Conservation (phyloP, 2,888 invertebrate species). For the Amphipyra tragopoginis region DNA sequence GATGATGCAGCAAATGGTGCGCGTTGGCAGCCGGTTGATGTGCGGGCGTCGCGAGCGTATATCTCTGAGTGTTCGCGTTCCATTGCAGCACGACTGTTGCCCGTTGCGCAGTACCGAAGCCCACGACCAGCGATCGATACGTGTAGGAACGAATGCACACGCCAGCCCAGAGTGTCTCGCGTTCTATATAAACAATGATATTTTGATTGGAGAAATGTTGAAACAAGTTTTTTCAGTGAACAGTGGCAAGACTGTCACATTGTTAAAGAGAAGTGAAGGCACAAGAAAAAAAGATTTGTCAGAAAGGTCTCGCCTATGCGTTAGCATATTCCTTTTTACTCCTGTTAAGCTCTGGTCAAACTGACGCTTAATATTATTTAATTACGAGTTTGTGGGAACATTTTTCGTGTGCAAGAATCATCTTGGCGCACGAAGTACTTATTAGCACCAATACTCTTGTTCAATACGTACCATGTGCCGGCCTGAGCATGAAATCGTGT, state of each 20-base stretch:
- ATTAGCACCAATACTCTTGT: too few species aligned
- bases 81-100: conserved; percentile 96
- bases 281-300: too few species aligned
- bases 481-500: conserved; percentile 94
- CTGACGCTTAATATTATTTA: too few species aligned
- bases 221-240: too few species aligned
- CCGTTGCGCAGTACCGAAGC: conserved; percentile 96
- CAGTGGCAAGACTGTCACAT: too few species aligned
- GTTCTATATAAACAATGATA: conserved; percentile 81
- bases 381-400: too few species aligned
- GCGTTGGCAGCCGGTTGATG: conserved; percentile 95
- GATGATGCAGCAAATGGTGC: conserved; percentile 96
- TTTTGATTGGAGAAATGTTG: neutral
- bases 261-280: too few species aligned
- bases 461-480: conserved; percentile 90
- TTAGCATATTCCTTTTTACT: too few species aligned
- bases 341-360: too few species aligned
- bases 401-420: too few species aligned
- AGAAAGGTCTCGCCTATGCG: too few species aligned
- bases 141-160: conserved; percentile 96
- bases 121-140: conserved; percentile 96
- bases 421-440: too few species aligned
- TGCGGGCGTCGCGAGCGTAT: conserved; percentile 94
- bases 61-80: conserved; percentile 93
- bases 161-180: conserved; percentile 84